Evolutionary conservation across 2,797 vertebrate genomes (phyloP).

Genomic region (Rhinogobio ventralis): DNA sequence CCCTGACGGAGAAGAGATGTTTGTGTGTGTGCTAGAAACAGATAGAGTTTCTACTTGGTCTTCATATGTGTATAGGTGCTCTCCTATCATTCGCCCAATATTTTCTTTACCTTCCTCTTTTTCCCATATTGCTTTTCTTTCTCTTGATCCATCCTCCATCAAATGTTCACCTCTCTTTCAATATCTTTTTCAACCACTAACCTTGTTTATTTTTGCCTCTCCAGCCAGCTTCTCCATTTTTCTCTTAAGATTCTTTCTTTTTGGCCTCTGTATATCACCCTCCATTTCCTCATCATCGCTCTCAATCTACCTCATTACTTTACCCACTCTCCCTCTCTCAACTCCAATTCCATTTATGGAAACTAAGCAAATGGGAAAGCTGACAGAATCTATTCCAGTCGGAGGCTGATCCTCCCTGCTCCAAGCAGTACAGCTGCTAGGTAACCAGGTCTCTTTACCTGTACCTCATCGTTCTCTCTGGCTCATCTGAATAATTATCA

Average conservation of each 20-base stretch:
- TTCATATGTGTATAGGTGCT: conserved; percentile 1
- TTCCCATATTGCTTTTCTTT: conserved; percentile 7
- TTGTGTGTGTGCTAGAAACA: conserved; percentile 20
- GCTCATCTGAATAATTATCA: conserved; percentile 24
- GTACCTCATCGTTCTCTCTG: conserved; percentile 34
- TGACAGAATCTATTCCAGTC: conserved; percentile 57
- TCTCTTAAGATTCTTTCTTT: conserved; percentile 7
- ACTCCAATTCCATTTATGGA: conserved; percentile 49
- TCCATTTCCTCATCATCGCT: conserved; percentile 33
- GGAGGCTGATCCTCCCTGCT: conserved; percentile 26
- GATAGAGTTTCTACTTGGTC: background rate
- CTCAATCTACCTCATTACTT: conserved; percentile 31
- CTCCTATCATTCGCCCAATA: background rate
- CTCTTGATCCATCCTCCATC: conserved; percentile 5
- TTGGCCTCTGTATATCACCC: conserved; percentile 1
- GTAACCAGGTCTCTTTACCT: conserved; percentile 35
- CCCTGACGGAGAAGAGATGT: conserved; percentile 18
- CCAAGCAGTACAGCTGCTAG: background rate
- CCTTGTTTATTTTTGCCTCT: conserved; percentile 29
- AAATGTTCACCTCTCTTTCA: conserved; percentile 18
- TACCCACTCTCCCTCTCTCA: conserved; percentile 8
- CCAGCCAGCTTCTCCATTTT: conserved; percentile 1
- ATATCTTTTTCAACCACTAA: conserved; percentile 39
- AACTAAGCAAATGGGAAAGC: conserved; percentile 46
- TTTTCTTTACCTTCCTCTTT: conserved; percentile 23